Evolutionary conservation across 2,797 vertebrate species (phyloP).

Genomic region (Holocentrus rufus): DNA sequence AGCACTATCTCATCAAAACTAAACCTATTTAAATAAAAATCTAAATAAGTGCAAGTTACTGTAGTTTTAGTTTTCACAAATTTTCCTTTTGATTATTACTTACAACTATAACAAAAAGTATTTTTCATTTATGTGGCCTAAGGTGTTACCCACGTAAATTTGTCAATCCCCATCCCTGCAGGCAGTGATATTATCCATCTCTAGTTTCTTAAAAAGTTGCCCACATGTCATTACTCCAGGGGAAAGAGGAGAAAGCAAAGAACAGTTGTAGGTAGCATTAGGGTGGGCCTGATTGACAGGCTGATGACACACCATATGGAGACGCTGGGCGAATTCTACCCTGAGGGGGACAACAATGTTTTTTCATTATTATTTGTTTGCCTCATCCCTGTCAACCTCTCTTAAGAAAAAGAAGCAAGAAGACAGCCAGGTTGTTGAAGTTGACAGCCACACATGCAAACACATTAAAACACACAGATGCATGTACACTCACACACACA

Average conservation of each 20-base stretch:
- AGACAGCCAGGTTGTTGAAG: conserved; percentile 71
- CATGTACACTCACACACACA: conserved; percentile 43
- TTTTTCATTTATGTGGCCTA: neutral
- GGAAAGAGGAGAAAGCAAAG: conserved; percentile 44
- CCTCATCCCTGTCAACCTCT: conserved; percentile 76
- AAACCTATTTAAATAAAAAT: no score
- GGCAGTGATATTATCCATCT: conserved; percentile 24
- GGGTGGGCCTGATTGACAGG: conserved; percentile 79
- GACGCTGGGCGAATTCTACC: conserved; percentile 77
- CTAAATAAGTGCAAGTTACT: no score
- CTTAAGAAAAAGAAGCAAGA: conserved; percentile 61
- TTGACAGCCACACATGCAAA: conserved; percentile 56
- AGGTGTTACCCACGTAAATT: neutral
- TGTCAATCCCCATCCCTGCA: conserved; percentile 31
- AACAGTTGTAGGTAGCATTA: conserved; percentile 74
- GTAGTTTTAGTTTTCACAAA: no score
- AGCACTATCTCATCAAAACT: no score
- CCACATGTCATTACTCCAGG: conserved; percentile 49
- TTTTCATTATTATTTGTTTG: conserved; percentile 72
- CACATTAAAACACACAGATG: conserved; percentile 44
- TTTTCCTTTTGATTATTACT: no score
- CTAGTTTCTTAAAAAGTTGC: conserved; percentile 49
- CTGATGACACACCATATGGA: conserved; percentile 83
- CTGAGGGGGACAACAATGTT: conserved; percentile 73
- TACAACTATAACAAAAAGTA: no score